Conservation (phyloP, 2,888 invertebrate genomes). For the Rhagonycha lutea region DNA sequence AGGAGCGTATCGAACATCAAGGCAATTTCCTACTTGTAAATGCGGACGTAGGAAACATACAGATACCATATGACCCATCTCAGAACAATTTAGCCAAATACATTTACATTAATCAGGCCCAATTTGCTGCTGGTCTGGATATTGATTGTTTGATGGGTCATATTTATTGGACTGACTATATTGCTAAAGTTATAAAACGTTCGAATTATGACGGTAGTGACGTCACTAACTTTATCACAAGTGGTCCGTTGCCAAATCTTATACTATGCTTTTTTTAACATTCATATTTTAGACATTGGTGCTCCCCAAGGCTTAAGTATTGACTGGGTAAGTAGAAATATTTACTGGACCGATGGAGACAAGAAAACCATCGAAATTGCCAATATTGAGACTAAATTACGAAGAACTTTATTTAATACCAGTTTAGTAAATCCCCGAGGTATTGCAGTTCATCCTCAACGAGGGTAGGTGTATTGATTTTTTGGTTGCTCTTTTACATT, state of each 20-base stretch:
- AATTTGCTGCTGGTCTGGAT: conserved; percentile 90
- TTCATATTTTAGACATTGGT: conserved; percentile 66
- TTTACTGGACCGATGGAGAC: conserved; percentile 96
- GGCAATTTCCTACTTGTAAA: conserved; percentile 86
- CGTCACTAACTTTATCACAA: conserved; percentile 64
- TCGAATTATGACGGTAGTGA: conserved; percentile 78
- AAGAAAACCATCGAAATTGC: conserved; percentile 89
- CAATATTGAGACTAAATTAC: conserved; percentile 75
- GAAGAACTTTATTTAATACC: conserved; percentile 75
- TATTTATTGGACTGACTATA: conserved; percentile 93
- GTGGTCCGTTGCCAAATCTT: conserved; percentile 52
- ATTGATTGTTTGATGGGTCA: conserved; percentile 86
- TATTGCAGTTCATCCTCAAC: conserved; percentile 88
- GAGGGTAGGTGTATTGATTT: conserved; percentile 64
- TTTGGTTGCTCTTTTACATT: not conserved
- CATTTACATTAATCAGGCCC: conserved; percentile 73
- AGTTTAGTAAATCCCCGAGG: conserved; percentile 90
- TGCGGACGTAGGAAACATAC: conserved; percentile 88
- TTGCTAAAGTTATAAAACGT: conserved; percentile 74
- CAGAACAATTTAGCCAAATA: conserved; percentile 70
- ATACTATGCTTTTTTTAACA: not conserved
- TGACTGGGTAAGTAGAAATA: conserved; percentile 89
- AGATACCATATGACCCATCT: conserved; percentile 72
- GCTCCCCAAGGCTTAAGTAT: conserved; percentile 93
- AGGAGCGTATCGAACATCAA: conserved; percentile 67